These are phyloP conservation scores for Anoplopoma fimbria DNA, from an alignment of 2,113 vertebrate genomes.

Conservation along the genomic window DNA sequence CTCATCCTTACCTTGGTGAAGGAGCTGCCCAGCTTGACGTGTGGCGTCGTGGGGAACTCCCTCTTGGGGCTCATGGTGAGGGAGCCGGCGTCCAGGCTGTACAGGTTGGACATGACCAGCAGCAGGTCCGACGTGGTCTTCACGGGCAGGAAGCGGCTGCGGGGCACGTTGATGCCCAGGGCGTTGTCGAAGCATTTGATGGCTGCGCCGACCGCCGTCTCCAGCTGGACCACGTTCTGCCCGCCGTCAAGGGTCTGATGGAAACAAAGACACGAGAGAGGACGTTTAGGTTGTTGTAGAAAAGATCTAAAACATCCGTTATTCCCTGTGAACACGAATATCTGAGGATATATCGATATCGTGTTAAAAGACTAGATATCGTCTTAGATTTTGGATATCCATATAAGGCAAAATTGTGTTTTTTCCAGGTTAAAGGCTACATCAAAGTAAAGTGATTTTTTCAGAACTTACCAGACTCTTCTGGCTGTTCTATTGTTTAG, in stretches of 20 bases:
- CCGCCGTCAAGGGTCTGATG: conserved; percentile 92
- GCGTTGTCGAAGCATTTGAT: conserved; percentile 98
- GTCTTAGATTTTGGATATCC: too few relatives aligned
- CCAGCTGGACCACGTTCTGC: conserved; percentile 97
- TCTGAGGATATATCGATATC: too few relatives aligned
- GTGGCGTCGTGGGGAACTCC: conserved; percentile 96
- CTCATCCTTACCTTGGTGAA: conserved; percentile 90
- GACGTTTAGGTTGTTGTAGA: too few relatives aligned
- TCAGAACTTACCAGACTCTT: too few relatives aligned
- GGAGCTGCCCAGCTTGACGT: conserved; percentile 97
- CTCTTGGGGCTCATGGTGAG: conserved; percentile 97
- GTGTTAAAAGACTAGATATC: too few relatives aligned
- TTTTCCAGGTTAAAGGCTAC: too few relatives aligned
- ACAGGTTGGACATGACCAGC: conserved; percentile 99
- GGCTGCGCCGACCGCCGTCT: conserved; percentile 97
- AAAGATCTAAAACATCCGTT: too few relatives aligned
- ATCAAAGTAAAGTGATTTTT: too few relatives aligned
- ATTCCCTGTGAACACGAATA: too few relatives aligned
- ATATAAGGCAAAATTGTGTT: too few relatives aligned
- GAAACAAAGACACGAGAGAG: too few relatives aligned
- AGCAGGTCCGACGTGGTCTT: conserved; percentile 98
- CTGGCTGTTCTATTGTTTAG: too few relatives aligned
- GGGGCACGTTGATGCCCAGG: conserved; percentile 96
- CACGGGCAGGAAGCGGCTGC: conserved; percentile 97
- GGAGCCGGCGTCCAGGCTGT: conserved; percentile 96